phyloP scores from a whole-genome alignment of 2,113 vertebrate species.

The Recurvirostra avosetta region DNA sequence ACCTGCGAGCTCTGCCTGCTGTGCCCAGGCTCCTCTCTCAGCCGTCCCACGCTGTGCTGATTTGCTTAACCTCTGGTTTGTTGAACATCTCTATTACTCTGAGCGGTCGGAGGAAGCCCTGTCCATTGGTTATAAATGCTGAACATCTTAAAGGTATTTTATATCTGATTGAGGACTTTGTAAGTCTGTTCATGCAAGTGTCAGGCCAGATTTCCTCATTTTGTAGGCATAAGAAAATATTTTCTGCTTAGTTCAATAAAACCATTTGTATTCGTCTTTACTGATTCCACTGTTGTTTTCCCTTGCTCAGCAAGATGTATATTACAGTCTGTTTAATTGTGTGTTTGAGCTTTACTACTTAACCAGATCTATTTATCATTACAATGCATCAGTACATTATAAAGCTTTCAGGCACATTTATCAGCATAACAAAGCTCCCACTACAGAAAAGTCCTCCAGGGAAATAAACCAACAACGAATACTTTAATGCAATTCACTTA shows the following conservation, averaged over 20 bases:
- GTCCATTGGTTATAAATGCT: not conserved
- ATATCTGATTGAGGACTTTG: not conserved
- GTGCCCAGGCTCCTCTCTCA: not conserved
- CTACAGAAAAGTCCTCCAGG: constrained; percentile 40
- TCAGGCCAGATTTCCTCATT: not conserved
- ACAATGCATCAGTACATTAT: constrained; percentile 64
- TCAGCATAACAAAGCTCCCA: constrained; percentile 53
- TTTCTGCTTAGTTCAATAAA: constrained; percentile 50
- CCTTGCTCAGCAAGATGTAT: constrained; percentile 66
- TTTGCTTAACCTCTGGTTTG: not conserved
- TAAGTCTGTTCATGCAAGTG: not conserved
- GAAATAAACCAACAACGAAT: constrained; percentile 61
- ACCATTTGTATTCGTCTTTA: constrained; percentile 47
- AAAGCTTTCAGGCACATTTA: constrained; percentile 60
- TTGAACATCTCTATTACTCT: not conserved
- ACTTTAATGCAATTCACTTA: constrained; percentile 56
- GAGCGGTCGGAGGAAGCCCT: not conserved
- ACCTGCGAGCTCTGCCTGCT: not conserved
- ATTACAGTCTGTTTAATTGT: constrained; percentile 64
- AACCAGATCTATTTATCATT: constrained; percentile 66
- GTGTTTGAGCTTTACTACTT: constrained; percentile 62
- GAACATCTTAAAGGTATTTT: not conserved
- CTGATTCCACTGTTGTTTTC: constrained; percentile 41
- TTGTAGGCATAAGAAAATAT: not conserved
- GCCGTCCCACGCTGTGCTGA: rapidly evolving